phyloP scores from a whole-genome alignment of 2,113 vertebrate genomes.

The Meles meles region DNA sequence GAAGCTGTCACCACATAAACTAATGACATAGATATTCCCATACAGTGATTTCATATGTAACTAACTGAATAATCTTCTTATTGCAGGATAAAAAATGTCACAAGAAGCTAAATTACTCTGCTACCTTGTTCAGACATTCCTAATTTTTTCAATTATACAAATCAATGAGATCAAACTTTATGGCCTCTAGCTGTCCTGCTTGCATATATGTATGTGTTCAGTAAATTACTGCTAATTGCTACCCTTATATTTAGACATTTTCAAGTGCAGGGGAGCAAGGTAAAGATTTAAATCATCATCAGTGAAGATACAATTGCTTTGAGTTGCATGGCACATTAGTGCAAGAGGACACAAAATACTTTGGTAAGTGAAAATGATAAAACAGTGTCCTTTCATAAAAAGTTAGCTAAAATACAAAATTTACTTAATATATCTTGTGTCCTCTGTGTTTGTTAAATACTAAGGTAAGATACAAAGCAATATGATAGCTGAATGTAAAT shows the following conservation, averaged over 20 bases:
- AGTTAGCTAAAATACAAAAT: neutral
- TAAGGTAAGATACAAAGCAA: neutral
- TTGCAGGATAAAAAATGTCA: neutral
- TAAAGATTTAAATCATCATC: neutral
- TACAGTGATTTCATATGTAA: neutral
- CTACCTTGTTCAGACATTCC: neutral
- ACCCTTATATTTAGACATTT: neutral
- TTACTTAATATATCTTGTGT: neutral
- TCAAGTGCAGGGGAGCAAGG: neutral
- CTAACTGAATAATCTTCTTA: neutral
- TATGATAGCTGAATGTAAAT: neutral
- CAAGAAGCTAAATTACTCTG: neutral
- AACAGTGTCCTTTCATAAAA: neutral
- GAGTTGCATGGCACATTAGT: neutral
- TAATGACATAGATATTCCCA: neutral
- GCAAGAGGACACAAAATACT: neutral
- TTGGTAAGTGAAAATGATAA: neutral
- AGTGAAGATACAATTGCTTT: neutral
- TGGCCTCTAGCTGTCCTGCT: neutral
- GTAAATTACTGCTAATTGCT: neutral
- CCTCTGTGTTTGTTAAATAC: neutral
- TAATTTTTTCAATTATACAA: neutral
- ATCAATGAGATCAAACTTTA: neutral
- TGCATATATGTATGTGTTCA: neutral
- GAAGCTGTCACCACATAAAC: neutral